These are phyloP conservation scores for Bombyx mori DNA, from an alignment of 1,140 invertebrate species.

Conservation along the genomic window DNA sequence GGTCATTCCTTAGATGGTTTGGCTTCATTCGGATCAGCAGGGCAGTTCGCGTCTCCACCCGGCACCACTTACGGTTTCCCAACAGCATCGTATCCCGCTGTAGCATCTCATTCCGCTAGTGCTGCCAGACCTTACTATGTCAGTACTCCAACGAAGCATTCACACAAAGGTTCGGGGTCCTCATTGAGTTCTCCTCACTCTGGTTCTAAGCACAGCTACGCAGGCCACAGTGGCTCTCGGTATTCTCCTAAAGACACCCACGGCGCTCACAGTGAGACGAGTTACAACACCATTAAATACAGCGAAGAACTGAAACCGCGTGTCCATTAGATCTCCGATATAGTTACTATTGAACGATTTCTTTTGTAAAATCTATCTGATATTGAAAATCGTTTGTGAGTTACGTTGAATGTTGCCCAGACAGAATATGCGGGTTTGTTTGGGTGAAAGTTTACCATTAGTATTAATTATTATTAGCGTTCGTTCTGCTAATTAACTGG, in stretches of 20 bases:
- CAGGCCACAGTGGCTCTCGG: slow-evolving; percentile 38
- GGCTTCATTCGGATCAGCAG: slow-evolving; percentile 42
- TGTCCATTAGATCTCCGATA: slow-evolving; percentile 22
- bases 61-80: slow-evolving; percentile 39
- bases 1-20: slow-evolving; percentile 40
- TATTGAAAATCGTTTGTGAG: neutral
- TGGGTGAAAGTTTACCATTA: slow-evolving; percentile 3
- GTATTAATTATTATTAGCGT: slow-evolving; percentile 32
- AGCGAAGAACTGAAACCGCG: slow-evolving; percentile 58
- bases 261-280: slow-evolving; percentile 48
- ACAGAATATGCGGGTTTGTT: neutral
- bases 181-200: slow-evolving; percentile 37
- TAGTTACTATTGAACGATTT: neutral
- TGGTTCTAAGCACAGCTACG: slow-evolving; percentile 53
- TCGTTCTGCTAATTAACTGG: slow-evolving; percentile 36
- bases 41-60: slow-evolving; percentile 38
- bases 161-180: slow-evolving; percentile 32
- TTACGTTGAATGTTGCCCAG: no score
- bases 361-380: slow-evolving; percentile 2
- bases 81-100: slow-evolving; percentile 29
- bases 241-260: slow-evolving; percentile 46
- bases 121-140: slow-evolving; percentile 48
- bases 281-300: slow-evolving; percentile 64
- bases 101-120: slow-evolving; percentile 35
- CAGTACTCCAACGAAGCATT: slow-evolving; percentile 27